Percentiles rank a stretch among this genome's conserved stretches.
Evolutionary conservation across 92 coral and sea anemone species (phyloP).

Genomic region (Ricordea florida): DNA sequence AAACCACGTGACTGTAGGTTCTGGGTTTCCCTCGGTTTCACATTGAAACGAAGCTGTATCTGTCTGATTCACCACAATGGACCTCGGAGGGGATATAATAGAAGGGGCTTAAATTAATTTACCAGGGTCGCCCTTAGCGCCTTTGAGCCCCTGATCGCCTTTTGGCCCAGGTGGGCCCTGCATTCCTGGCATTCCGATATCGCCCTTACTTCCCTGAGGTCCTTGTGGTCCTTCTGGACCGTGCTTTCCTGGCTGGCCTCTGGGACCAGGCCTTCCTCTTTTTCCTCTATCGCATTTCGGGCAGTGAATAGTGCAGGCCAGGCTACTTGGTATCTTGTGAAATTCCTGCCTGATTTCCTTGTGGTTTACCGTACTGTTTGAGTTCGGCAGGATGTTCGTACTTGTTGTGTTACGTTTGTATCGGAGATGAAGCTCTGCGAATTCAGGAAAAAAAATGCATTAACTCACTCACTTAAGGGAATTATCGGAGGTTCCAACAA

Average conservation of each 20-base stretch:
- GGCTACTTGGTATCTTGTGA: neutral
- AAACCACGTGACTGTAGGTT: constrained; percentile 76
- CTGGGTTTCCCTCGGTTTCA: constrained; percentile 63
- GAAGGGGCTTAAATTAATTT: constrained; percentile 60
- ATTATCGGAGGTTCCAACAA: too few relatives aligned
- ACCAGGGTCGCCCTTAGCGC: constrained; percentile 63
- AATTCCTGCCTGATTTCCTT: neutral
- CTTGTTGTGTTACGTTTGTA: neutral
- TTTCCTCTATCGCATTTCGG: constrained; percentile 11
- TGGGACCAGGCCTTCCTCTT: constrained; percentile 21
- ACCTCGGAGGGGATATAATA: constrained; percentile 41
- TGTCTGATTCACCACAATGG: constrained; percentile 42
- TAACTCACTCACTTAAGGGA: too few relatives aligned
- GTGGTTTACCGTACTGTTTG: neutral
- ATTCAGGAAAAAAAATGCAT: too few relatives aligned
- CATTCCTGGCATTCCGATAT: constrained; percentile 2
- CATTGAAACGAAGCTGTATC: constrained; percentile 61
- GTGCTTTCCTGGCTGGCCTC: constrained; percentile 18
- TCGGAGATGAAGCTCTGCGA: neutral
- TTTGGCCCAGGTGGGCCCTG: constrained; percentile 60
- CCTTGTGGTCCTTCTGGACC: constrained; percentile 23
- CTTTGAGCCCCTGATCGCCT: constrained; percentile 65
- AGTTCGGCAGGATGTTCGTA: neutral
- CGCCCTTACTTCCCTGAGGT: constrained; percentile 3
- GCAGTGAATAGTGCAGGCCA: neutral